These are phyloP conservation scores for Pristis pectinata DNA, from an alignment of 2,797 vertebrate genomes.

Conservation along the genomic window DNA sequence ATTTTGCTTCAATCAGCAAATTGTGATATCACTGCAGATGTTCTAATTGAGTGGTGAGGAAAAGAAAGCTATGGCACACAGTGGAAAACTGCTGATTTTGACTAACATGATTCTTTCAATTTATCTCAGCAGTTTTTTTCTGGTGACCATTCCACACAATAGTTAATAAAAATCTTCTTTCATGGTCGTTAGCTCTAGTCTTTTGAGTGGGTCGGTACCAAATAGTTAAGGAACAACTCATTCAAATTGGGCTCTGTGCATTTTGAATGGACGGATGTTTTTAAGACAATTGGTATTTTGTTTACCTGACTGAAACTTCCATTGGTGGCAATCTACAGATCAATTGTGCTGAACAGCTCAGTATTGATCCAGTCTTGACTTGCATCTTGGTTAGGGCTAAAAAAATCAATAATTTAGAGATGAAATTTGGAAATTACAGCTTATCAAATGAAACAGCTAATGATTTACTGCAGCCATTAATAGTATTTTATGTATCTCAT, in stretches of 20 bases:
- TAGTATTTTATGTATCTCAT: neutral
- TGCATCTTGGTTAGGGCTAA: conserved; percentile 1
- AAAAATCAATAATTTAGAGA: conserved; percentile 8
- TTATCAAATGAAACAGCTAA: neutral
- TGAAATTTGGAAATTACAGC: neutral
- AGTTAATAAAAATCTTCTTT: neutral
- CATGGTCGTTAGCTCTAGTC: neutral
- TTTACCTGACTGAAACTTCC: neutral
- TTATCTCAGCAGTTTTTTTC: neutral
- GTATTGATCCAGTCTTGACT: neutral
- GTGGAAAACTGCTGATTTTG: neutral
- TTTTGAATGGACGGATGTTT: neutral
- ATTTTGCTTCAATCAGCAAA: neutral
- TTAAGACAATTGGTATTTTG: neutral
- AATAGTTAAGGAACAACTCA: no score
- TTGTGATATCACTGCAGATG: no score
- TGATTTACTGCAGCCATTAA: conserved; percentile 4
- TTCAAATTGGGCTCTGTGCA: neutral
- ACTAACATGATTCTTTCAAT: neutral
- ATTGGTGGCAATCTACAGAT: neutral
- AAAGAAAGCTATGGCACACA: neutral
- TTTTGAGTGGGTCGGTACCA: neutral
- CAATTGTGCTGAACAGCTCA: neutral
- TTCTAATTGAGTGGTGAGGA: neutral
- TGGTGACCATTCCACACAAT: neutral